Conservation (phyloP, 2,113 vertebrate genomes). For the Lutjanus erythropterus region DNA sequence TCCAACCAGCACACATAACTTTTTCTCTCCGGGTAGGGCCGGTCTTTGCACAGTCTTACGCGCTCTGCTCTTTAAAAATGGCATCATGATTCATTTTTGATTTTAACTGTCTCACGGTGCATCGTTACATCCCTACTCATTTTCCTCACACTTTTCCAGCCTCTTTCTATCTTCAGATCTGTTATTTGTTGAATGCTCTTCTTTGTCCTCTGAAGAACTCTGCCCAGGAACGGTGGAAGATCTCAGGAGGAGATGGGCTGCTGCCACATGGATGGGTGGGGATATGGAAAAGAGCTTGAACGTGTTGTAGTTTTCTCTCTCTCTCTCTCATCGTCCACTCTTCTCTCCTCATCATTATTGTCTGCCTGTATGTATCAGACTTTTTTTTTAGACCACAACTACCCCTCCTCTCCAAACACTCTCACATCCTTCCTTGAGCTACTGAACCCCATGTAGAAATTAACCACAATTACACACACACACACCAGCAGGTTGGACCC, state of each 20-base stretch:
- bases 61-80: too few relatives aligned
- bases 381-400: background rate
- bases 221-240: background rate
- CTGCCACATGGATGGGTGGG: background rate
- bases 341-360: background rate
- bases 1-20: too few relatives aligned
- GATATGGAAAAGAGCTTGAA: background rate
- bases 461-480: conserved; percentile 43
- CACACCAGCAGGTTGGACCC: conserved; percentile 58
- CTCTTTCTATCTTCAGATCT: background rate
- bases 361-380: background rate
- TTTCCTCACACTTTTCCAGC: too few relatives aligned
- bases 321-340: background rate
- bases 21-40: too few relatives aligned
- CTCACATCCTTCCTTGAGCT: conserved; percentile 32
- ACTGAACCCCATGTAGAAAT: conserved; percentile 48
- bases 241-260: background rate
- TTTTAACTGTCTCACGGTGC: too few relatives aligned
- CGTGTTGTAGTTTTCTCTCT: background rate
- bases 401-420: conserved; percentile 11
- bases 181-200: background rate
- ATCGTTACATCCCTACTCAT: too few relatives aligned
- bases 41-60: too few relatives aligned
- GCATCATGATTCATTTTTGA: too few relatives aligned
- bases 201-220: background rate